Evolutionary conservation across 2,113 vertebrate genomes (phyloP).

Genomic region (Burhinus oedicnemus): DNA sequence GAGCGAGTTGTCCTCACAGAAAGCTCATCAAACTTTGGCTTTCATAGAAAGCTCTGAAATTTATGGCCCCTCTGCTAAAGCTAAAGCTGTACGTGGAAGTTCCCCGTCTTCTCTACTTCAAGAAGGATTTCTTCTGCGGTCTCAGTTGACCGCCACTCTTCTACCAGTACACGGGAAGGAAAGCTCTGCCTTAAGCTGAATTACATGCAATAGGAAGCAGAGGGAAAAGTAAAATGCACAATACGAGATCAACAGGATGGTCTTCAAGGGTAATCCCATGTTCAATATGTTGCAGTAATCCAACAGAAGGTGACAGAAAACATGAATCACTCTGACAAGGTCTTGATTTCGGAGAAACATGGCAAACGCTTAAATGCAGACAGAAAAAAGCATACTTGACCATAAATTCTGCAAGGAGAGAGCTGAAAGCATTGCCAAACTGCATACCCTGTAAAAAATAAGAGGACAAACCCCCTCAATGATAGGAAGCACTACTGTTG

Average conservation of each 20-base stretch:
- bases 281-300: background rate
- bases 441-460: background rate
- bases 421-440: background rate
- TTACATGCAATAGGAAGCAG: background rate
- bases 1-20: background rate
- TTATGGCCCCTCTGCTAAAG: background rate
- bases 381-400: background rate
- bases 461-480: background rate
- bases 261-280: background rate
- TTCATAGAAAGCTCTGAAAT: background rate
- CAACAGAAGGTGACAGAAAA: background rate
- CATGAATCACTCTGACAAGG: background rate
- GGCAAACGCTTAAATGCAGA: background rate
- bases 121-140: background rate
- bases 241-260: background rate
- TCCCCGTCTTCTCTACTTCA: background rate
- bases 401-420: background rate
- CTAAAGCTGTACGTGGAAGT: background rate
- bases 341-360: conserved; percentile 6
- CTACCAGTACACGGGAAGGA: background rate
- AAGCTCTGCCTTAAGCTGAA: background rate
- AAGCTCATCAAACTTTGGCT: conserved; percentile 2
- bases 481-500: background rate
- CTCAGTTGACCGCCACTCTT: background rate
- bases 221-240: background rate